Base-by-base conservation (phyloP, 2,113 vertebrate species). In the Alethe diademata region DNA sequence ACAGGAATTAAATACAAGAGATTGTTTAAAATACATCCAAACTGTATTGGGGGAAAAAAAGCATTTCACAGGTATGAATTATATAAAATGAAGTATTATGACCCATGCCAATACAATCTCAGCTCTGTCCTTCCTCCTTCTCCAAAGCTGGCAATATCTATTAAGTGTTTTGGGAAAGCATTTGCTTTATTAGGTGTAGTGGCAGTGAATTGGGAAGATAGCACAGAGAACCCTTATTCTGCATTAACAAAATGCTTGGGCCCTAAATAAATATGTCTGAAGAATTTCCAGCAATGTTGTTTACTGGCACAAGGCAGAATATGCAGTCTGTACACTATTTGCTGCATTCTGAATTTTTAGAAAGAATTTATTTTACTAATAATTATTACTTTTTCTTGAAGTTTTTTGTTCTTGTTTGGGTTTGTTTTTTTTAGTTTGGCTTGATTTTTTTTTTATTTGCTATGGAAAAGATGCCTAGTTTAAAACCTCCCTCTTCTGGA, bases 401-500 rank as follows among this genome's bases (percentile, higher is more conserved):
- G 35, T 0, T 40, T 38, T 65, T 60, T 79, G n/a, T 24, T 61
- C 36, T 42, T 20, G 14, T 33, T 88, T 51, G 50, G 16, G 5
- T 51, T 75, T 58, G 24, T 4, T 9, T 22, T 8, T 48, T 71
- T 54, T 58, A 6, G 14, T 47, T 80, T 31, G 33, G 9, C 12
- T 62, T 53, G 29, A 8, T n/a, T 28, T 86, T 33, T 20, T 20
- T 50, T 40, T 90, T 25, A 51, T 51, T 61, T 24, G 6, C 51
- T 26, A 12, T 57, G 31, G 24, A 66, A 80, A 40, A 89, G 51
- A 78, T 71, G 50, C 9, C 8, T 92, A 66, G 92, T 76, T 93
- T 90, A 25, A 85, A 93, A 76, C 7, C 67, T 40, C 78, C 80
- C 78, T 92, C 85, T 94, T 86, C 71, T 92, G 92, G 95, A 92